phyloP scores from a whole-genome alignment of 2,888 invertebrate species.

The Tiliacea citrago region DNA sequence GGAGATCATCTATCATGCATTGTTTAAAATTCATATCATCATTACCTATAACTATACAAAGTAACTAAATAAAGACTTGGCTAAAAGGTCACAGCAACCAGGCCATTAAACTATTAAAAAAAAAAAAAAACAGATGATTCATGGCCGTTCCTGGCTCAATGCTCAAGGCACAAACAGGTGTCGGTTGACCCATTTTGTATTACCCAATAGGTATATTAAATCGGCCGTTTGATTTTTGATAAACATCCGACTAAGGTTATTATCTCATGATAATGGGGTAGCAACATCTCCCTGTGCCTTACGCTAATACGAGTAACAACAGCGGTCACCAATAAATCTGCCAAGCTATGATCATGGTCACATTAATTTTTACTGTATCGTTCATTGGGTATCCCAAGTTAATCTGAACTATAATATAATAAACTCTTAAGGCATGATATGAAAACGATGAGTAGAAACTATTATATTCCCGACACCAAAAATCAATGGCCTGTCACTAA shows the following conservation, averaged over 20 bases:
- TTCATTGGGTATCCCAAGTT: no score
- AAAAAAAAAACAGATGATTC: no score
- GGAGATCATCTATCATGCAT: no score
- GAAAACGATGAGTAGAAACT: neutral
- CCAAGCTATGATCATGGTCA: neutral
- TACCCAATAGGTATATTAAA: no score
- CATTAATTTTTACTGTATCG: neutral
- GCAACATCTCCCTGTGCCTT: neutral
- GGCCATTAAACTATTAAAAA: no score
- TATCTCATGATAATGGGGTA: neutral
- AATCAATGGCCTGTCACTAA: constrained; percentile 10
- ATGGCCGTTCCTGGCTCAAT: no score
- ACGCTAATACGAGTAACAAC: neutral
- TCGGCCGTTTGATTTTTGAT: neutral
- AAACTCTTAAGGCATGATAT: neutral
- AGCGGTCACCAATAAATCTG: neutral
- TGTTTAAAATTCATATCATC: no score
- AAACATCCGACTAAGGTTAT: neutral
- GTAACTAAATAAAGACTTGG: no score
- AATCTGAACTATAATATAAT: neutral
- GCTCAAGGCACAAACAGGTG: neutral
- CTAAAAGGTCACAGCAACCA: no score
- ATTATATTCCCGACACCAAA: neutral
- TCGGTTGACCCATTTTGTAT: neutral
- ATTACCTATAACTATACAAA: no score